These are phyloP conservation scores for Athrips mouffetella DNA, from an alignment of 2,888 invertebrate species.

Conservation along the genomic window DNA sequence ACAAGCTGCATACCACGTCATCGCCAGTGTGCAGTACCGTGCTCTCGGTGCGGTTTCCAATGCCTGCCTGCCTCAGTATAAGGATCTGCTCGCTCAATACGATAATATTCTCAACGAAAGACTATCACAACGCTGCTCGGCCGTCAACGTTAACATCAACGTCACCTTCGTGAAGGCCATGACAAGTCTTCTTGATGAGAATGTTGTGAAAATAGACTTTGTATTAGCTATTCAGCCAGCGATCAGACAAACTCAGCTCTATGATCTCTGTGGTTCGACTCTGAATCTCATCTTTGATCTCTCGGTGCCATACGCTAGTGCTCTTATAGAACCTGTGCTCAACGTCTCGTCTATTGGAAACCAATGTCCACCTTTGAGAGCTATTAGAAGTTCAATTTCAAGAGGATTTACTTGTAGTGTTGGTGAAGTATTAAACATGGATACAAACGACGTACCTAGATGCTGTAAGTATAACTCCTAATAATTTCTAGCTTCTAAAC, in stretches of 20 bases:
- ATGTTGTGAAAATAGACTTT: slow-evolving; percentile 93
- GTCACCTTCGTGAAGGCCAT: slow-evolving; percentile 92
- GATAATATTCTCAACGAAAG: slow-evolving; percentile 88
- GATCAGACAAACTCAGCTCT: slow-evolving; percentile 92
- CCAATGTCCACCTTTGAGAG: slow-evolving; percentile 94
- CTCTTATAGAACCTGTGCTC: slow-evolving; percentile 91
- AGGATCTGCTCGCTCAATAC: slow-evolving; percentile 88
- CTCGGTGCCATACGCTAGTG: slow-evolving; percentile 94
- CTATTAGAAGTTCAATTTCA: slow-evolving; percentile 88
- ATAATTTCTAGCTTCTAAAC: no score
- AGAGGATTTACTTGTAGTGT: slow-evolving; percentile 95
- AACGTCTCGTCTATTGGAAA: slow-evolving; percentile 94
- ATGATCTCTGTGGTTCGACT: slow-evolving; percentile 96
- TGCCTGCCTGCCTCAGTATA: slow-evolving; percentile 90
- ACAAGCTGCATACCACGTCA: slow-evolving; percentile 95
- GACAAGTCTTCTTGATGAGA: slow-evolving; percentile 89
- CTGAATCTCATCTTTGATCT: slow-evolving; percentile 95
- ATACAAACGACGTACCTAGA: slow-evolving; percentile 92
- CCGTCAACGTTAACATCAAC: slow-evolving; percentile 96
- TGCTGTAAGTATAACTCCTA: slow-evolving; percentile 83
- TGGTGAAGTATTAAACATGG: slow-evolving; percentile 96
- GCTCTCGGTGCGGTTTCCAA: slow-evolving; percentile 93
- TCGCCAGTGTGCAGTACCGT: slow-evolving; percentile 90
- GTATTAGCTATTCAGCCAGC: slow-evolving; percentile 92
- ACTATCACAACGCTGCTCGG: slow-evolving; percentile 94